Percentiles rank a stretch among this genome's conserved stretches.
Evolutionary conservation across 2,797 vertebrate species (phyloP).

Genomic region (Crenichthys baileyi): DNA sequence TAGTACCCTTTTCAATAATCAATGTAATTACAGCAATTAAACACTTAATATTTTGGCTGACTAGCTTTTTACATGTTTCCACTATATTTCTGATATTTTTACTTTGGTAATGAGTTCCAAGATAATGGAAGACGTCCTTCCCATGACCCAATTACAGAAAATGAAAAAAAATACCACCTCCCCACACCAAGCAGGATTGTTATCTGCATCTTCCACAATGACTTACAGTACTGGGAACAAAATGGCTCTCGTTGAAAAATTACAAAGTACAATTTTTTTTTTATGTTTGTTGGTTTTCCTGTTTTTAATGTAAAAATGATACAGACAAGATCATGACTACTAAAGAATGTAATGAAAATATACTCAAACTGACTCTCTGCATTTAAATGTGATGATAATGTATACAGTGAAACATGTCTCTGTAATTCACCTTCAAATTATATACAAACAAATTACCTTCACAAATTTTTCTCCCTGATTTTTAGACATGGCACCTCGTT

Average conservation of each 20-base stretch:
- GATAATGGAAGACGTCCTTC: too few relatives aligned
- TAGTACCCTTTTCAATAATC: neutral
- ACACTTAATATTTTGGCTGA: neutral
- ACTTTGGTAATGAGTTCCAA: neutral
- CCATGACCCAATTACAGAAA: constrained; percentile 38
- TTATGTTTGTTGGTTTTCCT: constrained; percentile 20
- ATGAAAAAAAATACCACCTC: constrained; percentile 60
- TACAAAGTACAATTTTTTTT: constrained; percentile 29
- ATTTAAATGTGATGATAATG: neutral
- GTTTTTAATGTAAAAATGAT: constrained; percentile 20
- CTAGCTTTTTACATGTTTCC: neutral
- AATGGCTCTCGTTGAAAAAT: constrained; percentile 60
- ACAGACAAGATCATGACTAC: constrained; percentile 10
- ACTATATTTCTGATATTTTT: neutral
- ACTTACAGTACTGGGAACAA: constrained; percentile 42
- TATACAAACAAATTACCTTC: neutral
- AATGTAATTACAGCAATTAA: neutral
- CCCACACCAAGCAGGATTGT: constrained; percentile 50
- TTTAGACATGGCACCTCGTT: constrained; percentile 24
- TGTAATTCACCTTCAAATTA: neutral
- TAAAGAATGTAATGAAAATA: constrained; percentile 16
- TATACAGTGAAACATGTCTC: neutral
- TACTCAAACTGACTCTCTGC: neutral
- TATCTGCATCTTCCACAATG: constrained; percentile 53
- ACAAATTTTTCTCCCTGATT: neutral